These are phyloP conservation scores for Colaptes auratus DNA, from an alignment of 2,113 vertebrate genomes.

Conservation along the genomic window DNA sequence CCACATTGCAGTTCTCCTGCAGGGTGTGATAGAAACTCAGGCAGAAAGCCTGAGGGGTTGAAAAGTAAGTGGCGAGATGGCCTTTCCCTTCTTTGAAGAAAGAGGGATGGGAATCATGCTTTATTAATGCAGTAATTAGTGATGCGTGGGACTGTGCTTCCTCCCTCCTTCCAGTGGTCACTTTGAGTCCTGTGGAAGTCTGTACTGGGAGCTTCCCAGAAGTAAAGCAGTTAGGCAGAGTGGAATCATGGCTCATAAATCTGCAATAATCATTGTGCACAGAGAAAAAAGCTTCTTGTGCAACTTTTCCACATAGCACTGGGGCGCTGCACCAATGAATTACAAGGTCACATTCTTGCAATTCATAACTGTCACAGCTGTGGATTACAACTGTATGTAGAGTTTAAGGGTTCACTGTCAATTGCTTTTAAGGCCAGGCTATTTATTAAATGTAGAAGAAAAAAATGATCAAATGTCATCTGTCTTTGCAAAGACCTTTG, in stretches of 20 bases:
- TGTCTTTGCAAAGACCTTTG: not conserved
- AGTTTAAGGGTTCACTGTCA: constrained; percentile 2
- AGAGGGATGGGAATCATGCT: not conserved
- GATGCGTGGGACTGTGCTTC: not conserved
- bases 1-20: not conserved
- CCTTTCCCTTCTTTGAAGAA: not conserved
- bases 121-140: not conserved
- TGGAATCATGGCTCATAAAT: constrained; percentile 31
- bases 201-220: not conserved
- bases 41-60: not conserved
- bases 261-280: constrained; percentile 12
- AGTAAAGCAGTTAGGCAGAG: not conserved
- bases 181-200: not conserved
- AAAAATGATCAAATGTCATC: not conserved
- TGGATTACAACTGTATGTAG: not conserved
- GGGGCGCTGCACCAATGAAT: not conserved
- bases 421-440: not conserved
- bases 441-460: not conserved
- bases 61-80: not conserved
- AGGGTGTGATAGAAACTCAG: not conserved
- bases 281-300: constrained; percentile 46
- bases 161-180: not conserved
- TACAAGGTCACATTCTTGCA: constrained; percentile 58
- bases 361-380: constrained; percentile 39
- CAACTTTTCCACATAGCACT: constrained; percentile 5